A percentile compares a stretch with the other conserved stretches of the same genome.
Evolutionary conservation across 2,797 vertebrate species (phyloP).

Genomic region (Anguilla obscura): DNA sequence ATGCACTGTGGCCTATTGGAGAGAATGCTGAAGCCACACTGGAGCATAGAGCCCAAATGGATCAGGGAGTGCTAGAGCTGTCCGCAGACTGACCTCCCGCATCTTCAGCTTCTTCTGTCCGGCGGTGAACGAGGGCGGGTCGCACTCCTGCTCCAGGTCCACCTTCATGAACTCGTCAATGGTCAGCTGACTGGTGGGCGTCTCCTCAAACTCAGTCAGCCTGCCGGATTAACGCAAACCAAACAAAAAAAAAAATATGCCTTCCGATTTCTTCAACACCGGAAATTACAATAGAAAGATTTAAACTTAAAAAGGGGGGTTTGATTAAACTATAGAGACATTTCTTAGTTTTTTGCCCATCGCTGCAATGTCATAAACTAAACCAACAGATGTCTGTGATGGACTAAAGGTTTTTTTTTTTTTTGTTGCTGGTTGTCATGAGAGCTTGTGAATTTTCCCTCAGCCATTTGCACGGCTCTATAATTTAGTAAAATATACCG

Average conservation of each 20-base stretch:
- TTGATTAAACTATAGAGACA: slow-evolving; percentile 5
- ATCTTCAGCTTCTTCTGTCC: slow-evolving; percentile 82
- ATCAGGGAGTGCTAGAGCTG: background rate
- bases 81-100: slow-evolving; percentile 73
- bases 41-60: background rate
- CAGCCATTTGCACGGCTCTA: background rate
- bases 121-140: slow-evolving; percentile 88
- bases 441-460: background rate
- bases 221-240: slow-evolving; percentile 60
- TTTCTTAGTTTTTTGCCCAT: background rate
- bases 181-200: slow-evolving; percentile 92
- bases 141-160: slow-evolving; percentile 91
- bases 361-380: background rate
- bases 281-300: background rate
- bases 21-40: background rate
- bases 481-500: background rate
- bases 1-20: background rate
- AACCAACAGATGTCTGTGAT: slow-evolving; percentile 2
- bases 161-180: slow-evolving; percentile 94
- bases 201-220: slow-evolving; percentile 91
- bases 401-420: background rate
- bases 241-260: too few relatives aligned
- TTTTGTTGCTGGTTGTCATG: background rate
- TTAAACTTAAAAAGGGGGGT: background rate
- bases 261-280: background rate